Evolutionary conservation across 2,797 vertebrate species (phyloP), one percentile per base, ranked within the genome.

Genomic region (Acrossocheilus wenchowensis): DNA sequence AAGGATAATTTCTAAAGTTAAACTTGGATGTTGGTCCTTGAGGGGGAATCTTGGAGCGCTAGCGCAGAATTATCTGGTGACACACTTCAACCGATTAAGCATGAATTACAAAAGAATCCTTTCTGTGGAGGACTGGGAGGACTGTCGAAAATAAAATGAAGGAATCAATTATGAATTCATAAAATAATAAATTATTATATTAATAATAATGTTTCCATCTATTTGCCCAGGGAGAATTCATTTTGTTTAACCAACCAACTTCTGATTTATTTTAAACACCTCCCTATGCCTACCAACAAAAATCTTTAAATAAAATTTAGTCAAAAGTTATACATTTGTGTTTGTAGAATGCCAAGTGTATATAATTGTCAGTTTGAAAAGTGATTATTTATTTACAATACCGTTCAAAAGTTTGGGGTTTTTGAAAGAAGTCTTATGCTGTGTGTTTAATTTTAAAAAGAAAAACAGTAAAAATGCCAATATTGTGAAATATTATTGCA

Each of bases 51-150:
- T 36, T 66, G 4, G 36, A 54, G 52, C 41, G 23, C 9, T 7
- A 45, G 26, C 12, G 4, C 34, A 57, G 48, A 52, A 71, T 72
- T 75, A n/a, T 77, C 66, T 72, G 50, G 36, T 79, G 26, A 48
- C 39, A 85, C 64, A 45, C 64, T 78, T 85, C 74, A 43, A 19
- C 75, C 12, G 11, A 43, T 71, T 23, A 79, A 60, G 26, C n/a
- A 77, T 52, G 45, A 78, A 26, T 52, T 41, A 68, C 34, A 68
- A 30, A 84, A 71, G 19, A 2, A 45, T 57, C 6, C 14, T 11
- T 21, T 85, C 10, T 84, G 19, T 15, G 43, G 41, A 83, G 4
- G 7, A 17, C 39, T 60, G 72, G n/a, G 39, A 34, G 11, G 10
- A 23, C 62, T 36, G 26, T 14, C 23, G 26, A n/a, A 75, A 75